Conservation (phyloP, 2,113 vertebrate genomes). For the Dendropsophus ebraccatus region DNA sequence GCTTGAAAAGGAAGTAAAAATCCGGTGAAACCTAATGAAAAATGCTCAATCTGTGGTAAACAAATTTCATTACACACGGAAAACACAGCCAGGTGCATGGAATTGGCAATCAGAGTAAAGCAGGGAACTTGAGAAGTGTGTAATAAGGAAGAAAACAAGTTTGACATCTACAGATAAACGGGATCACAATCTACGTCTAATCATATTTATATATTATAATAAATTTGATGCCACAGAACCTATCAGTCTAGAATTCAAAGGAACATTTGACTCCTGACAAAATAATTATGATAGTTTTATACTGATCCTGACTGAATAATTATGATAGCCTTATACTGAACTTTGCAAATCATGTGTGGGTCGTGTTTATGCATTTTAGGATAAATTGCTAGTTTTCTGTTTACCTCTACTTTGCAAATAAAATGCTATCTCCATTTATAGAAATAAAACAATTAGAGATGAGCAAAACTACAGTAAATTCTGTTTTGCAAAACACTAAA, state of each 20-base stretch:
- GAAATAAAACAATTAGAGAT: background rate
- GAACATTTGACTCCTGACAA: background rate
- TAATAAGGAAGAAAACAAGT: conserved; percentile 10
- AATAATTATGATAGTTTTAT: too few species aligned
- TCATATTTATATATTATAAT: background rate
- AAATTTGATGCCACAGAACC: background rate
- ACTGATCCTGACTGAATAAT: too few species aligned
- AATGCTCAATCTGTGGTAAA: conserved; percentile 23
- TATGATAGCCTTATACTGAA: too few species aligned
- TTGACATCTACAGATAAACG: background rate
- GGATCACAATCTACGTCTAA: background rate
- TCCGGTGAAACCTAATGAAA: background rate
- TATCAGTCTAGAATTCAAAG: background rate
- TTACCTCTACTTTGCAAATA: background rate
- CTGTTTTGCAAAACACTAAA: too few species aligned
- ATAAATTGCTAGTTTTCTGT: background rate
- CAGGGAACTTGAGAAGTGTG: conserved; percentile 5
- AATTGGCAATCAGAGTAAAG: conserved; percentile 39
- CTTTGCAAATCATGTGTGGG: too few species aligned
- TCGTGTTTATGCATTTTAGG: too few species aligned
- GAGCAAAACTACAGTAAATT: too few species aligned
- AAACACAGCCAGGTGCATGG: conserved; percentile 27
- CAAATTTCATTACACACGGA: conserved; percentile 8
- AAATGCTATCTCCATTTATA: background rate
- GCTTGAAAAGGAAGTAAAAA: conserved; percentile 4